Evolutionary conservation across 2,888 invertebrate species (phyloP).

Genomic region (Cryptocheilus praepositus): DNA sequence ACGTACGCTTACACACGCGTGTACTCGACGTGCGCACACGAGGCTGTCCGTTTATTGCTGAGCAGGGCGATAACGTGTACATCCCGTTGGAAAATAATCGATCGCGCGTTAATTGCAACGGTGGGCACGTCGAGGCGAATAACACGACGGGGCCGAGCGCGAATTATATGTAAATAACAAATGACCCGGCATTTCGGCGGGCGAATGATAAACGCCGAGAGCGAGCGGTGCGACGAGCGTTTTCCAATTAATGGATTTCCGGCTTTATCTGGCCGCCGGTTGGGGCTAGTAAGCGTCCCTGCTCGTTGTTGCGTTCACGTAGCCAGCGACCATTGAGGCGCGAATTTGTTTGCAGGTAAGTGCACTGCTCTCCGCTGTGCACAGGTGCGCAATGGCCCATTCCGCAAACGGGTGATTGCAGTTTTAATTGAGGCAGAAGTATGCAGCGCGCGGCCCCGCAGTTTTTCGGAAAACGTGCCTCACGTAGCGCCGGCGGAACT

Average conservation of each 20-base stretch:
- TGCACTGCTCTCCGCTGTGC: slow-evolving; percentile 21
- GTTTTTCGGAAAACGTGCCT: no score
- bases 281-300: slow-evolving; percentile 19
- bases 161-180: slow-evolving; percentile 70
- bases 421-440: slow-evolving; percentile 11
- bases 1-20: no score
- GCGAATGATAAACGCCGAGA: slow-evolving; percentile 58
- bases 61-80: slow-evolving; percentile 19
- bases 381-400: slow-evolving; percentile 32
- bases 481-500: no score
- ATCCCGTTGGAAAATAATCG: slow-evolving; percentile 60
- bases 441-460: no score
- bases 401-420: slow-evolving; percentile 3
- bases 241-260: slow-evolving; percentile 72
- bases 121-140: slow-evolving; percentile 51
- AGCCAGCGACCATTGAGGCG: slow-evolving; percentile 47
- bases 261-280: slow-evolving; percentile 61
- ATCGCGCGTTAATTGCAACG: slow-evolving; percentile 64
- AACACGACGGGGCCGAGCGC: slow-evolving; percentile 51
- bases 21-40: neutral
- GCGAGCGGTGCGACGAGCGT: slow-evolving; percentile 56
- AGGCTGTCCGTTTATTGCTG: slow-evolving; percentile 23
- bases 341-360: slow-evolving; percentile 53
- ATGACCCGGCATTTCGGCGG: slow-evolving; percentile 60
- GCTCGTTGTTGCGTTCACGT: slow-evolving; percentile 11